phyloP scores from a whole-genome alignment of 2,888 invertebrate species.

The Metellina segmentata region DNA sequence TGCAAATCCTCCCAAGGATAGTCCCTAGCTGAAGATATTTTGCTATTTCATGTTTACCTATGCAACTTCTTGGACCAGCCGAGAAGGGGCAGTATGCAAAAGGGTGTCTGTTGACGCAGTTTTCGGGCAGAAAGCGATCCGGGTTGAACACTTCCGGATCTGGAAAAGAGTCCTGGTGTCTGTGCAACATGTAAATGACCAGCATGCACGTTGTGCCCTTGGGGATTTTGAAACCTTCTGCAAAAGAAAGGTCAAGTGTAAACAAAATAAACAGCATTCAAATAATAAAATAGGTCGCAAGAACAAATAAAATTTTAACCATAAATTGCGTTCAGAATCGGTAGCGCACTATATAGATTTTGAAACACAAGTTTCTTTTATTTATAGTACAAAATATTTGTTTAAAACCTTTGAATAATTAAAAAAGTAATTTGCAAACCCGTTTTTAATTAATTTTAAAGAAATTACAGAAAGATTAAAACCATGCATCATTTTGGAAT shows the following conservation, averaged over 20 bases:
- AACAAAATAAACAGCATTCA: too few species aligned
- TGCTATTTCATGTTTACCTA: constrained; percentile 62
- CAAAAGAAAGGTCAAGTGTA: neutral
- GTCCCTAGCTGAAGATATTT: too few species aligned
- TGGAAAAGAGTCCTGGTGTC: constrained; percentile 79
- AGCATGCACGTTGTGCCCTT: constrained; percentile 79
- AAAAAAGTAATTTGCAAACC: too few species aligned
- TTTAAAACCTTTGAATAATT: neutral
- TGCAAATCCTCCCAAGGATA: too few species aligned
- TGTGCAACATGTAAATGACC: constrained; percentile 78
- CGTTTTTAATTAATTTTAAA: too few species aligned
- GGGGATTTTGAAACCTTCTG: constrained; percentile 78
- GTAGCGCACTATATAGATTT: neutral
- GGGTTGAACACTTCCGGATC: constrained; percentile 81
- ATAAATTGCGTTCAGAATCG: neutral
- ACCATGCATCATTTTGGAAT: too few species aligned
- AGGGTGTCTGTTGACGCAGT: constrained; percentile 76
- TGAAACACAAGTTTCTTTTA: neutral
- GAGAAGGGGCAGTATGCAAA: constrained; percentile 78
- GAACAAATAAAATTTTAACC: neutral
- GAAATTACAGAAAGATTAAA: too few species aligned
- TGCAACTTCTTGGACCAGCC: constrained; percentile 78
- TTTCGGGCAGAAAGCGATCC: constrained; percentile 79
- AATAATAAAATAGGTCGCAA: too few species aligned
- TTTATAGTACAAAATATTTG: neutral